Evolutionary conservation across 2,797 vertebrate species (phyloP), one percentile per base, ranked within the genome.

Genomic region (Pangasius krempfi): DNA sequence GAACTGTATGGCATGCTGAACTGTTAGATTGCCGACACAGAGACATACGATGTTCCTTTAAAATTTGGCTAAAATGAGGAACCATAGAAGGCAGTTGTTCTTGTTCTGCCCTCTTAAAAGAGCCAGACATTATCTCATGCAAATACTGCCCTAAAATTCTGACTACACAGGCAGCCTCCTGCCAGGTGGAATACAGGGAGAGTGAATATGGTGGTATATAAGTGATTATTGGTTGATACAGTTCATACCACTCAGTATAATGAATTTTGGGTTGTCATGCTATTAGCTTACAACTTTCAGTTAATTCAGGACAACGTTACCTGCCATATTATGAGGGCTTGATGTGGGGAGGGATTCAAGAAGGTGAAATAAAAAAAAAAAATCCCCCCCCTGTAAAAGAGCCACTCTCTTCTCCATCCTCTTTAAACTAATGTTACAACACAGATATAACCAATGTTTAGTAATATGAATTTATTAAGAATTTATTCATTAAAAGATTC

Each of bases 71-170:
- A 54, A 68, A 70, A 85, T 25, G 50, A 85, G 30, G 83, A 85
- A 85, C n/a, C 12, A 25, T 70, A 16, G 64, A 22, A 33, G 16
- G 62, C 47, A 70, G 50, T 58, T 76, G 44, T 47, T 86, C 72
- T 64, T 76, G 64, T 70, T 85, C 66, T 54, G 64, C 13, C 47
- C n/a, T 54, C 30, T 22, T 54, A 72, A 85, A 85, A 54, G 5
- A 1, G 64, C n/a, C 47, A 85, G 66, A 54, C 64, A 52, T 70
- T 84, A 85, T 85, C 83, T 85, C 83, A 85, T 85, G 64, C 83
- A 85, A 85, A 84, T 84, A 52, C 64, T 85, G 83, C 83, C 30
- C 44, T 85, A 70, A 37, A 85, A 70, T 33, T 89, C 73, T 87
- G 89, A 50, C 47, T 52, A 70, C 40, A 47, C 64, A 70, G 50